These are phyloP conservation scores for Creontiades dilutus DNA, from an alignment of 2,888 invertebrate species.

Conservation along the genomic window DNA sequence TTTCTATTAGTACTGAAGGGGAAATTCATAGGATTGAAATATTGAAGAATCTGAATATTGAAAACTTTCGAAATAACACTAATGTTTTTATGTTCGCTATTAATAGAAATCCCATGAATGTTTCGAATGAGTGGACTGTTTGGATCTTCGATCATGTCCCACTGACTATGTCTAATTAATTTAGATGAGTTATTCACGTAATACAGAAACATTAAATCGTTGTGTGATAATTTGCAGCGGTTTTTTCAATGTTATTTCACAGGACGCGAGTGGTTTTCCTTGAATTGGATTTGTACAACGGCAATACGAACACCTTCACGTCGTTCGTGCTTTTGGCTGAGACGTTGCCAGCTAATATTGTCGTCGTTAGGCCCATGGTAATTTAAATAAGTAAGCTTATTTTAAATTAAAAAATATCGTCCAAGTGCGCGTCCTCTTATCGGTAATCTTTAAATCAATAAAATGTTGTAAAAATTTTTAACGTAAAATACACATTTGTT, in stretches of 20 bases:
- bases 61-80: no score
- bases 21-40: no score
- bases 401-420: no score
- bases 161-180: not conserved
- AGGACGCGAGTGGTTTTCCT: slow-evolving; percentile 25
- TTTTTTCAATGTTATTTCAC: not conserved
- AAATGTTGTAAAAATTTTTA: no score
- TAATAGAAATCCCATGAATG: no score
- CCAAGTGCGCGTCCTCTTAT: no score
- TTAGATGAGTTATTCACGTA: not conserved
- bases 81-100: no score
- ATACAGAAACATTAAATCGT: not conserved
- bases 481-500: no score
- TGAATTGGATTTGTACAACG: slow-evolving; percentile 38
- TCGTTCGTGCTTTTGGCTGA: slow-evolving; percentile 1
- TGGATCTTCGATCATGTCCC: not conserved
- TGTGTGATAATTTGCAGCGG: not conserved
- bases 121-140: not conserved
- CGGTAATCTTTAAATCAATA: no score
- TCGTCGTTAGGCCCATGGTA: not conserved
- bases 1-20: no score
- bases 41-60: no score
- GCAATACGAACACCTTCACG: slow-evolving; percentile 27
- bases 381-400: no score
- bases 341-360: not conserved